Evolutionary conservation across 2,113 vertebrate species (phyloP), one percentile per base, ranked within the genome.

Genomic region (Brachyhypopomus occidentalis): DNA sequence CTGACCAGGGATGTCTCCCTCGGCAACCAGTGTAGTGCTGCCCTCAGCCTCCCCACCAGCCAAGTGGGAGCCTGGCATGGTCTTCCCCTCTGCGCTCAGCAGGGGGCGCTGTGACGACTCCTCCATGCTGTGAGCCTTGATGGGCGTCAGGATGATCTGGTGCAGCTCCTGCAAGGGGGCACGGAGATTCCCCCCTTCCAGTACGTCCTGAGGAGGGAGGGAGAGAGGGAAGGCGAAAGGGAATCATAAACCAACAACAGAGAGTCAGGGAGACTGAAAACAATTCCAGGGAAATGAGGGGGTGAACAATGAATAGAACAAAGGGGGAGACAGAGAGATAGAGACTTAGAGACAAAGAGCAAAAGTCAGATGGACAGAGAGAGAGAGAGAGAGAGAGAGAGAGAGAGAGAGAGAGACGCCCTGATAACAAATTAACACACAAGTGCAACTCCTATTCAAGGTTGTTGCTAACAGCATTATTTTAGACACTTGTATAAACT

Each of bases 131-230:
- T 90, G 96, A 2, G 96, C 92, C 89, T 98, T 99, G 90, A 99
- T 98, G 19, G 98, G 98, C 0, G 97, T 97, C 87, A 96, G 94
- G 92, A 99, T 97, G 95, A 99, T 99, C 93, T 99, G 97, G 87
- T 99, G 97, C 8, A 99, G 95, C 38, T 99, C 98, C 92, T 98
- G 97, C 76, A 99, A 94, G 0, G 97, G 96, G 76, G 91, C 83
- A 0, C 97, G 96, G 74, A 98, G 92, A 84, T 94, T 98, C 80
- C 96, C 95, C 0, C 97, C 98, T 88, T 98, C 98, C 84, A 99
- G 92, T 85, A 99, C 95, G 80, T 99, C 98, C 98, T 99, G 90
- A 0, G 6, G 55, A 5, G 70, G 63, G 67, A 60, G 30, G 38
- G 56, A 55, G 75, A 27, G 56, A 70, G 77, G 34, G 41, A 75